Conservation (phyloP, 2,113 vertebrate genomes). For the Morone saxatilis region DNA sequence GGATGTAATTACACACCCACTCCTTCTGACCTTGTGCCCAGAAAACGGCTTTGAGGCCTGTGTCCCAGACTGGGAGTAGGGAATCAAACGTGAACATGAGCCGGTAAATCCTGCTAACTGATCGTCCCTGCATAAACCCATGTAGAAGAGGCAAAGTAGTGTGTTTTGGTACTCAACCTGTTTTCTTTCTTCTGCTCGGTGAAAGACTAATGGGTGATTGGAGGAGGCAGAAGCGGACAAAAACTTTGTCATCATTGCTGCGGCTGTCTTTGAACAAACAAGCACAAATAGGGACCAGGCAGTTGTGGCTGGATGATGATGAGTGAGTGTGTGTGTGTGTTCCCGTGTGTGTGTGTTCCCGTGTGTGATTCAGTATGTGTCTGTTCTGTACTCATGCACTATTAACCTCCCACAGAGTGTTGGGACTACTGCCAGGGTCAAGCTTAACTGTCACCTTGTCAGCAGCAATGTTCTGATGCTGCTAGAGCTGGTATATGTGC, state of each 20-base stretch:
- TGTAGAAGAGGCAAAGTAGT: constrained; percentile 4
- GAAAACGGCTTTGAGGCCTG: constrained; percentile 62
- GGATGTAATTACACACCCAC: constrained; percentile 72
- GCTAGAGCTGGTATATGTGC: constrained; percentile 2
- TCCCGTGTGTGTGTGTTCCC: constrained; percentile 9
- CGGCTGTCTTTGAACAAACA: constrained; percentile 12
- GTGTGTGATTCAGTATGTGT: constrained; percentile 22
- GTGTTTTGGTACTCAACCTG: background rate
- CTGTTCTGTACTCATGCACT: constrained; percentile 33
- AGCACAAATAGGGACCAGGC: constrained; percentile 12
- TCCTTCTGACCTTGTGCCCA: constrained; percentile 65
- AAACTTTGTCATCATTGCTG: background rate
- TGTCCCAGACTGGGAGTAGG: constrained; percentile 44
- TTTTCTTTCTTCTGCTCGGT: background rate
- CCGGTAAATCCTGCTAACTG: constrained; percentile 61
- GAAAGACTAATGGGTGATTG: constrained; percentile 8
- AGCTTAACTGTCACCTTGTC: constrained; percentile 63
- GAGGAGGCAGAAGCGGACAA: background rate
- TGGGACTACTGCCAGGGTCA: constrained; percentile 55
- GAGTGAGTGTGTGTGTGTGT: constrained; percentile 21
- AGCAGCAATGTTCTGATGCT: constrained; percentile 32
- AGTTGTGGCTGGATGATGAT: constrained; percentile 24
- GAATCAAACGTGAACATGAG: constrained; percentile 68
- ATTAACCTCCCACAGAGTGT: constrained; percentile 47
- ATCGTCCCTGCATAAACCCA: constrained; percentile 47